These are phyloP conservation scores for Hoplodrina blanda DNA, from an alignment of 2,888 invertebrate genomes.

Conservation along the genomic window DNA sequence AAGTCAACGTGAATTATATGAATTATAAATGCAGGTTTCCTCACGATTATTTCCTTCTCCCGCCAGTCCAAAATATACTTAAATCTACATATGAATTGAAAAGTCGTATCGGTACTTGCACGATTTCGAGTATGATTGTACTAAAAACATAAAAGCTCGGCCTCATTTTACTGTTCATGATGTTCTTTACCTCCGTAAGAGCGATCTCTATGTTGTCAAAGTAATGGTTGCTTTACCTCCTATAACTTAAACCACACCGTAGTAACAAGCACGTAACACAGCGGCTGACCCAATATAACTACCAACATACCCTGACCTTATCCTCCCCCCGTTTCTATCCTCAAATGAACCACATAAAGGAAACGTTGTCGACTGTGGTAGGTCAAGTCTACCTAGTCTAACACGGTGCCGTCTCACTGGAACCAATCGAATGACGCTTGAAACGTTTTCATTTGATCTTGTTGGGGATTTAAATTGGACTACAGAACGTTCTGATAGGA, in stretches of 20 bases:
- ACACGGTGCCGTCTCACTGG: conserved; percentile 57
- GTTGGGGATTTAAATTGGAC: conserved; percentile 70
- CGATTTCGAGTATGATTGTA: background rate
- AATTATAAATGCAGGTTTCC: too few relatives aligned
- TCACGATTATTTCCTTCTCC: too few relatives aligned
- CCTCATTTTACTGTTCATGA: background rate
- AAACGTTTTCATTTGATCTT: conserved; percentile 72
- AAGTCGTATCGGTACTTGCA: background rate
- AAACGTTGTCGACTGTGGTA: conserved; percentile 43
- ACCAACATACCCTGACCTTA: conserved; percentile 65
- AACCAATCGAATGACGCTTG: conserved; percentile 69
- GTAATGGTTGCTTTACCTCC: conserved; percentile 20
- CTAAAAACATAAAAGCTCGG: background rate
- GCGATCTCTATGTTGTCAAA: background rate
- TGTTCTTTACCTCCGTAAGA: background rate
- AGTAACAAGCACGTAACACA: conserved; percentile 69
- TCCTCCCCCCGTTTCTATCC: conserved; percentile 45
- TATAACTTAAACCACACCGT: conserved; percentile 56
- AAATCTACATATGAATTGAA: too few relatives aligned
- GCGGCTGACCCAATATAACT: conserved; percentile 69
- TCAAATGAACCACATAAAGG: conserved; percentile 61
- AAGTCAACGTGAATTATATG: too few relatives aligned
- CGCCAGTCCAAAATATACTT: too few relatives aligned
- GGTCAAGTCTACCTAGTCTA: conserved; percentile 67
- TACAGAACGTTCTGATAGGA: conserved; percentile 54